Conservation (phyloP, 2,888 invertebrate genomes). For the Dromius quadrimaculatus region DNA sequence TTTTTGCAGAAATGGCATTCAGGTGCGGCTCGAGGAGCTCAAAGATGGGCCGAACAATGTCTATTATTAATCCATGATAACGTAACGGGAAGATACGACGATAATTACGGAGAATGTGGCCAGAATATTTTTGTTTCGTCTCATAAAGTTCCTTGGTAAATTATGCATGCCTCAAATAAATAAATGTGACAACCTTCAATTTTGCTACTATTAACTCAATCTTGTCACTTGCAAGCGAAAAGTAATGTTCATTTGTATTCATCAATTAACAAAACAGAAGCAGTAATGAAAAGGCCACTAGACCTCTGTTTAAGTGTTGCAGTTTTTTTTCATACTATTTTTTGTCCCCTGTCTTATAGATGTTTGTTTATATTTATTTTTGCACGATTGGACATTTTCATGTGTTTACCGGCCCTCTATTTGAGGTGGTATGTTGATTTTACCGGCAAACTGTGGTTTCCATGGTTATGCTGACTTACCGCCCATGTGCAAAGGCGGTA, state of each 20-base stretch:
- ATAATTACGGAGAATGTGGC: conserved; percentile 79
- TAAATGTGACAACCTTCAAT: conserved; percentile 18
- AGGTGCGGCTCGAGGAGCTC: conserved; percentile 78
- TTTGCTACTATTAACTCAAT: conserved; percentile 29
- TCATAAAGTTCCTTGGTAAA: conserved; percentile 83
- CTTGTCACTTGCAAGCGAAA: neutral
- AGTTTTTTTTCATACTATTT: neutral
- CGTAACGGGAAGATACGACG: conserved; percentile 74
- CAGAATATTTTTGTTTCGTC: conserved; percentile 87
- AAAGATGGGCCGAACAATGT: conserved; percentile 81
- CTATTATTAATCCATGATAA: conserved; percentile 78
- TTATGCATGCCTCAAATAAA: conserved; percentile 36
- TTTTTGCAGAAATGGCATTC: conserved; percentile 78
- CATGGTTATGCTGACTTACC: no score
- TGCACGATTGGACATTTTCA: no score
- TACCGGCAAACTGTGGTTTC: no score
- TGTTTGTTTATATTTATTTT: conserved; percentile 12
- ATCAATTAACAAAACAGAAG: conserved; percentile 48
- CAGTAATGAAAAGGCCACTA: conserved; percentile 36
- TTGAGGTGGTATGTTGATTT: no score
- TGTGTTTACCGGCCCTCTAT: no score
- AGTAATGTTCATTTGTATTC: conserved; percentile 13
- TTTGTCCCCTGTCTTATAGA: conserved; percentile 2
- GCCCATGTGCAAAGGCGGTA: no score
- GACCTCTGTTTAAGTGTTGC: conserved; percentile 15